These are phyloP conservation scores for Pseudococcus longispinus DNA, from an alignment of 2,888 invertebrate genomes.

Conservation along the genomic window DNA sequence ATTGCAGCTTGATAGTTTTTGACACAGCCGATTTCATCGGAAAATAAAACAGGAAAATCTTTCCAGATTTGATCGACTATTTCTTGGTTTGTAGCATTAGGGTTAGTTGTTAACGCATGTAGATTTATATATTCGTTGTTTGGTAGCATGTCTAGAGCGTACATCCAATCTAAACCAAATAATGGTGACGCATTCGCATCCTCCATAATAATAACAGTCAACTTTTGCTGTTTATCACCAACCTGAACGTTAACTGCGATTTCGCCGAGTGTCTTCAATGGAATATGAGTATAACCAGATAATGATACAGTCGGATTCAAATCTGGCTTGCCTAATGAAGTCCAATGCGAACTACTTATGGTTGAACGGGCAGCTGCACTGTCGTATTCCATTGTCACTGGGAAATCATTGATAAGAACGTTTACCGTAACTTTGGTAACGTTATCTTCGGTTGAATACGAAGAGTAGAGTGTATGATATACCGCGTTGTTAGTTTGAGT, in stretches of 20 bases:
- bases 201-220: background rate
- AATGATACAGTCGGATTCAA: background rate
- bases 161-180: conserved; percentile 35
- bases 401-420: background rate
- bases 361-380: background rate
- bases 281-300: background rate
- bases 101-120: background rate
- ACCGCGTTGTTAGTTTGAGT: too few species aligned
- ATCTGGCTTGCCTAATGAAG: background rate
- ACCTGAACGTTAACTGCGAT: background rate
- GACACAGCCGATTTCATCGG: background rate
- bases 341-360: background rate
- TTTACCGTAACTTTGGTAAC: background rate
- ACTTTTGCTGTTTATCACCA: background rate
- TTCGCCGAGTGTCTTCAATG: background rate
- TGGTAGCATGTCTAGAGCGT: background rate
- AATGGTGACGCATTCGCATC: background rate
- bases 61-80: background rate
- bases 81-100: background rate
- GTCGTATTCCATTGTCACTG: conserved; percentile 18
- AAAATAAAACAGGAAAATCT: too few species aligned
- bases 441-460: background rate
- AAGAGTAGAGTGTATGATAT: too few species aligned
- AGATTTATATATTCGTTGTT: background rate
- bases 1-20: background rate